Base-by-base conservation (phyloP, 2,113 vertebrate species). In the Leuciscus idus region DNA sequence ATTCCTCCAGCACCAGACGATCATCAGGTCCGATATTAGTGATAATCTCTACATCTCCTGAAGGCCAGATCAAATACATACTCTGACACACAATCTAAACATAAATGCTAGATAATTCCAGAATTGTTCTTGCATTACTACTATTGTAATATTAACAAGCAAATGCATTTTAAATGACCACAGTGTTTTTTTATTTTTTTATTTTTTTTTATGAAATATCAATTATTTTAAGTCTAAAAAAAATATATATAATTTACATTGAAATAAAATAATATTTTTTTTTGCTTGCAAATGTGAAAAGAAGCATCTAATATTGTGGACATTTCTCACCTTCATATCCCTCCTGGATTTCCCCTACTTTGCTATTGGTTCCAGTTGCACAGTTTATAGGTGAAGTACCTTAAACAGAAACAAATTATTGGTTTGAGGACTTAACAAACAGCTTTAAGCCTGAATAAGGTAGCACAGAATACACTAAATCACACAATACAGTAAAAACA, bases 11-110 rank as follows among this genome's bases (percentile, higher is more conserved):
- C 33, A 33, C 33, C 33, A 33, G 33, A 33, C 0, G 33, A 33
- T 33, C 33, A 33, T 33, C 33, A 33, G 33, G 33, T 33, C 33
- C 33, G 0, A 33, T 33, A 33, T 33, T 33, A 33, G 33, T 33
- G 33, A 33, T 33, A 4, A 33, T 33, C 33, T 33, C 33, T 0
- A 33, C 84, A 12, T 90, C 89, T 6, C 94, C 94, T 94, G 88
- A 57, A 33, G 61, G 33, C 1, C 33, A 70, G 66, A 4, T 70
- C 33, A 39, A 70, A 39, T 70, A 19, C 0, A n/a, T 19, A 33
- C 23, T 70, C 3, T 21, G 33, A 70, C 17, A 70, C 19, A 23
- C 3, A 10, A 2, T 3, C 30, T 33, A 36, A 9, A 36, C 64
- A 68, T 33, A 33, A 68, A 17, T 33, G 6, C 13, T 64, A 30